Conservation (phyloP, 2,797 vertebrate genomes). For the Spatula versicolor region DNA sequence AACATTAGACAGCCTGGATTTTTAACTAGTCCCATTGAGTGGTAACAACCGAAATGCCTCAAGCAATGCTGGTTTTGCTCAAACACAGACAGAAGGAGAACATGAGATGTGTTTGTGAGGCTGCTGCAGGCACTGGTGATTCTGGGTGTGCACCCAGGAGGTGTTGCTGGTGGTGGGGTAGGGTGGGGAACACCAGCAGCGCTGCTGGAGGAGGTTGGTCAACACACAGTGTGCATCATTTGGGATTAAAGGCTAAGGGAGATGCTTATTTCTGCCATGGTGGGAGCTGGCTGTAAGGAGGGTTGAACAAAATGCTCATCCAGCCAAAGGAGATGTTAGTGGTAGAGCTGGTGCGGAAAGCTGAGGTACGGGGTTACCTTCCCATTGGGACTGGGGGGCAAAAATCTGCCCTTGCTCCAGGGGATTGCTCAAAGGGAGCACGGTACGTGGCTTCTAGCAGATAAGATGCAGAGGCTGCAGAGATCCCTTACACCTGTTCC, state of each 20-base stretch:
- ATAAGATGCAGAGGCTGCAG: neutral
- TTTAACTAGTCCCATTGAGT: constrained; percentile 53
- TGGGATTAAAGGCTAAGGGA: rapidly evolving
- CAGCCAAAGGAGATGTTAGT: neutral
- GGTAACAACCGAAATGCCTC: neutral
- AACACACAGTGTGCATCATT: neutral
- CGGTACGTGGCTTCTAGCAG: rapidly evolving
- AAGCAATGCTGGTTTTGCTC: neutral
- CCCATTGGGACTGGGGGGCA: neutral
- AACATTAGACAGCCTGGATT: constrained; percentile 53
- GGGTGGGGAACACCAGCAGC: neutral
- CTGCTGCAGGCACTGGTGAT: neutral
- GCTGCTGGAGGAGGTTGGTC: neutral
- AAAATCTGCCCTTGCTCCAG: neutral
- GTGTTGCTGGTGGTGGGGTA: neutral
- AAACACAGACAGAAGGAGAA: neutral
- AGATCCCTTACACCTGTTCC: neutral
- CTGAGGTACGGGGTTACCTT: neutral
- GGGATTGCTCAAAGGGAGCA: neutral
- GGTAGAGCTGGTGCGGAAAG: neutral
- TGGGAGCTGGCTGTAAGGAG: neutral
- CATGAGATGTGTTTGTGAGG: neutral
- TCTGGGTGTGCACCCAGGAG: neutral
- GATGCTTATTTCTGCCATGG: rapidly evolving
- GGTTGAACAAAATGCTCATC: neutral